A percentile compares a stretch with the other conserved stretches of the same genome.
phyloP scores from a whole-genome alignment of 1,140 invertebrate genomes.

The Lordiphosa collinella region DNA sequence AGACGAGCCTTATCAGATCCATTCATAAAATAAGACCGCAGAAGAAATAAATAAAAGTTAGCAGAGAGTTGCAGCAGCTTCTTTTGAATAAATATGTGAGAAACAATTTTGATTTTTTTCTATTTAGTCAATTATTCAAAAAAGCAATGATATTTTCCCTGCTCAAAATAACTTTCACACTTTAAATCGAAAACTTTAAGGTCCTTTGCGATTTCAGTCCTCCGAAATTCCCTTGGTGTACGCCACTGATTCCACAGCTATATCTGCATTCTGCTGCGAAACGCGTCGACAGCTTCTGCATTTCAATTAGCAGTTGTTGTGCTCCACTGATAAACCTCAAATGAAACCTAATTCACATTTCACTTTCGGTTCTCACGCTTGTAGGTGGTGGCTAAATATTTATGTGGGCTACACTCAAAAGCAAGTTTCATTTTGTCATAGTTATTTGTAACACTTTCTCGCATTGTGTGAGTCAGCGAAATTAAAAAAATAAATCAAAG shows the following conservation, averaged over 20 bases:
- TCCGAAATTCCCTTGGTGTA: neutral
- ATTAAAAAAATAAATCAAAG: slow-evolving; percentile 21
- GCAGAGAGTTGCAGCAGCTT: too few species aligned
- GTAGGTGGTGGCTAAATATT: slow-evolving; percentile 4
- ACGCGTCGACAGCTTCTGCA: slow-evolving; percentile 52
- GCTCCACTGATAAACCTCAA: slow-evolving; percentile 8
- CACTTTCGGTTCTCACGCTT: slow-evolving; percentile 50
- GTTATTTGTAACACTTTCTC: slow-evolving; percentile 60
- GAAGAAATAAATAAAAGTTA: too few species aligned
- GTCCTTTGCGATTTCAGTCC: too few species aligned
- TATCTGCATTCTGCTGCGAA: slow-evolving; percentile 34
- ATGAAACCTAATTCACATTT: slow-evolving; percentile 13
- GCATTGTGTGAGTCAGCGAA: slow-evolving; percentile 31
- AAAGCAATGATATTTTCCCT: too few species aligned
- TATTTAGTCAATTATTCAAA: too few species aligned
- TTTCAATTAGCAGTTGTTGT: slow-evolving; percentile 51
- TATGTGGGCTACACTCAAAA: slow-evolving; percentile 3
- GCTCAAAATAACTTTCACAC: too few species aligned
- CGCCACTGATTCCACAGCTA: neutral
- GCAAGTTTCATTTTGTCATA: slow-evolving; percentile 30
- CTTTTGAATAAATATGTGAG: too few species aligned
- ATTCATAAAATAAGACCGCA: too few species aligned
- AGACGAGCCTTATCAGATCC: too few species aligned
- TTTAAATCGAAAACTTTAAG: too few species aligned
- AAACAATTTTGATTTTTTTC: too few species aligned